Conservation (phyloP, 2,113 vertebrate genomes). For the Bungarus multicinctus region DNA sequence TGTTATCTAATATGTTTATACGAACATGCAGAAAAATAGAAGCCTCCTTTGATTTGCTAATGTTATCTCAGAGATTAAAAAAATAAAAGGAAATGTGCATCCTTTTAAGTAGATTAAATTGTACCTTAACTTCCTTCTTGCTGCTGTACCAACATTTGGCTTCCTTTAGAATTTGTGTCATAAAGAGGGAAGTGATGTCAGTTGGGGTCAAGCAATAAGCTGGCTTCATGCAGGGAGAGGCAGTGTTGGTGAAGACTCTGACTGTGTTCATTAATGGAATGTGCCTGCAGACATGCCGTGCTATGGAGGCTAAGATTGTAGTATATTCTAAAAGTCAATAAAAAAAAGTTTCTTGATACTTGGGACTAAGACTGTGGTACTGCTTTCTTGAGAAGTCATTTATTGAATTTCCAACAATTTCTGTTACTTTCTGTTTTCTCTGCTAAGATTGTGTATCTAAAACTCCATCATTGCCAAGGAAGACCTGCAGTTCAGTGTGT, state of each 20-base stretch:
- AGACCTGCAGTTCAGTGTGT: not conserved
- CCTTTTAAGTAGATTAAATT: not conserved
- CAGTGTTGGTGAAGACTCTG: not conserved
- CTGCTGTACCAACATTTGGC: not conserved
- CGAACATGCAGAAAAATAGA: not conserved
- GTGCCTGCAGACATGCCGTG: not conserved
- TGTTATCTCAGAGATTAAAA: not conserved
- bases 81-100: not conserved
- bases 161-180: not conserved
- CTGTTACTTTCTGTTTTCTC: not conserved
- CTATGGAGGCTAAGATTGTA: not conserved
- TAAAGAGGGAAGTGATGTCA: slow-evolving; percentile 13
- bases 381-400: not conserved
- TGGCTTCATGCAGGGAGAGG: not conserved
- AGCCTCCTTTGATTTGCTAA: not conserved
- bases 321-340: not conserved
- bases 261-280: not conserved
- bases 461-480: not conserved
- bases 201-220: not conserved
- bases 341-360: not conserved
- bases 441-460: not conserved
- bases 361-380: not conserved
- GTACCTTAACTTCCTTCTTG: not conserved
- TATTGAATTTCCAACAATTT: not conserved
- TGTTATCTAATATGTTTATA: not conserved